Evolutionary conservation across 2,888 invertebrate genomes (phyloP).

Genomic region (Latheticus oryzae): DNA sequence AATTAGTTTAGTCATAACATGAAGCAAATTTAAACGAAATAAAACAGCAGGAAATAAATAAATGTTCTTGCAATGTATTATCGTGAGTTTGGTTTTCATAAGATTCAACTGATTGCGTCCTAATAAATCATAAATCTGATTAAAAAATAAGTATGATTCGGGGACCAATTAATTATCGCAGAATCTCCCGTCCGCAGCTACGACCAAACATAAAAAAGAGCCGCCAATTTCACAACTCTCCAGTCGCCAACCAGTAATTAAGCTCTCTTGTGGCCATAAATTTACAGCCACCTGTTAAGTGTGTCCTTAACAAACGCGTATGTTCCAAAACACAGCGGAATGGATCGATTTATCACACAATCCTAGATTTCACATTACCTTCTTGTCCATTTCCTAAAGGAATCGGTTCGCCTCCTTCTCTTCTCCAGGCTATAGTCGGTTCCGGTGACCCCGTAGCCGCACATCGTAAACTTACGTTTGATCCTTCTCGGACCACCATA

Average conservation of each 20-base stretch:
- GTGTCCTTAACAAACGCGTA: conserved; percentile 30
- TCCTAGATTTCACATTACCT: conserved; percentile 65
- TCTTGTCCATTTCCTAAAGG: conserved; percentile 74
- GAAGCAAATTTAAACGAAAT: no score
- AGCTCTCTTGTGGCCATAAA: conserved; percentile 30
- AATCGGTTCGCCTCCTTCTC: conserved; percentile 81
- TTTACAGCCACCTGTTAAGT: conserved; percentile 36
- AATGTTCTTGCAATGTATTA: no score
- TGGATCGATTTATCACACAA: conserved; percentile 27
- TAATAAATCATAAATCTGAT: conserved; percentile 8
- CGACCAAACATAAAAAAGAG: conserved; percentile 8
- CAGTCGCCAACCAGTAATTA: conserved; percentile 26
- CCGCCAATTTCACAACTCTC: conserved; percentile 32
- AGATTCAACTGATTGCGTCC: no score
- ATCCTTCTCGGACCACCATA: conserved; percentile 86
- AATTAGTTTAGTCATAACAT: no score
- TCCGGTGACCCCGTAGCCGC: conserved; percentile 89
- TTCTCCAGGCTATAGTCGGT: conserved; percentile 87
- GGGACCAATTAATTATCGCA: conserved; percentile 20
- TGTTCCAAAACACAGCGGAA: not conserved
- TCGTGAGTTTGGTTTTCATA: no score
- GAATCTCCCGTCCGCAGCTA: conserved; percentile 14
- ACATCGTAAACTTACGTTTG: conserved; percentile 84
- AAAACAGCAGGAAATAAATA: no score
- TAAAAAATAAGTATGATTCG: conserved; percentile 15